Evolutionary conservation across 2,797 vertebrate species (phyloP), one percentile per base, ranked within the genome.

Genomic region (Alcedo atthis): DNA sequence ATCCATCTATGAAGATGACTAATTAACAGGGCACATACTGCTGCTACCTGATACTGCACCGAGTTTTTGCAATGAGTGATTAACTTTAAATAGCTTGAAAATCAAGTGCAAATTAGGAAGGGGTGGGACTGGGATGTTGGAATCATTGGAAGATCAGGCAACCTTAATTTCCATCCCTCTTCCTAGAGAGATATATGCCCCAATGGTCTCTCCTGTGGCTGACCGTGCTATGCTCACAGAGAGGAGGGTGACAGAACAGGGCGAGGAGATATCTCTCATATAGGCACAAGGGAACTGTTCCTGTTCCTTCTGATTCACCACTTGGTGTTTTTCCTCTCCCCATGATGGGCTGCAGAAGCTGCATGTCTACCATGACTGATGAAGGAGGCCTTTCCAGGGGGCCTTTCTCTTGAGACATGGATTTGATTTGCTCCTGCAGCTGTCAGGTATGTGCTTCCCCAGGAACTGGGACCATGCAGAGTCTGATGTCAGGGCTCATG

Each of bases 151-250:
- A 82, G 49, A 55, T 49, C 6, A 35, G 20, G 15, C 6, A 48
- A 10, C 16, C 4, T 53, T 10, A 3, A 0, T 14, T 64, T 32
- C 14, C 1, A 25, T 5, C 1, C 1, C 1, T 1, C 67, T 33
- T 42, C 4, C 4, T 22, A 4, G 62, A 9, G 16, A 8, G 14
- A 15, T 2, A n/a, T 12, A 11, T 73, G 26, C 1, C 1, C 2
- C 0, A 8, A 0, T 2, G 13, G 2, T 55, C 11, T 55, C 8
- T 64, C 1, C 8, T 59, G 20, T 61, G 24, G 25, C 17, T 71
- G n/a, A 1, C 22, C 0, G 0, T 30, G 28, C 25, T 2, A 1
- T 40, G 68, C 8, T 43, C 4, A 5, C 13, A 42, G 45, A 40
- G 5, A 12, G 4, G 3, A 43, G 6, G 14, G 5, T 28, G 15